Evolutionary conservation across 2,888 invertebrate species (phyloP), one percentile per base, ranked within the genome.

Genomic region (Galeruca laticollis): DNA sequence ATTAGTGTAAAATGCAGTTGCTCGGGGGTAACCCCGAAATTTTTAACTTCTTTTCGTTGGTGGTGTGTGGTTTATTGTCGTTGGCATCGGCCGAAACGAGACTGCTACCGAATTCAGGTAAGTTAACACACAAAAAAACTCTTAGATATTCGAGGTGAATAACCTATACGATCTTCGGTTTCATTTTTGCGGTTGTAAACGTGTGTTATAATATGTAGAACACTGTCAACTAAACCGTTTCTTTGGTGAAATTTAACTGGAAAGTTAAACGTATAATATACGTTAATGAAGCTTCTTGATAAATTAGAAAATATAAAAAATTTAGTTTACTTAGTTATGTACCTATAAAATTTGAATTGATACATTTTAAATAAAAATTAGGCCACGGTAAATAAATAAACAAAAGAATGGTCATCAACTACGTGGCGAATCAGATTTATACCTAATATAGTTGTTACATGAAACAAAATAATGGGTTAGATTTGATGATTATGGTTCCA

Each of bases 1-100:
- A 65, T 71, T 71, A 75, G 77, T 76, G 73, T 75, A 79, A 78
- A 76, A 82, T 82, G 82, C 79, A 74, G 80, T 80, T 81, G 76
- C 75, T 77, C 72, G 76, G 80, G 78, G 79, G 76, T 72, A 77
- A 77, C 78, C 79, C 81, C 77, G 72, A 56, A 64, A 70, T 72
- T 69, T 75, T 78, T 73, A 78, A 78, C 74, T 72, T 81, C 56
- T 72, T 77, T 62, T 71, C 75, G 66, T 61, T 81, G 59, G 68
- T 75, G 52, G 73, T 80, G 66, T 81, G 78, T 68, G 82, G 83
- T 81, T 79, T 79, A 68, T 74, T 79, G 51, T 73, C 76, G 37
- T 70, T 78, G 64, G 79, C 79, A 60, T 61, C 80, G 20, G 80
- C 80, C 52, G 82, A 83, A 66, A 78, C 80, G 57, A 78, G 79